Conservation (phyloP, 2,888 invertebrate genomes). For the Pristionchus maxplancki region DNA sequence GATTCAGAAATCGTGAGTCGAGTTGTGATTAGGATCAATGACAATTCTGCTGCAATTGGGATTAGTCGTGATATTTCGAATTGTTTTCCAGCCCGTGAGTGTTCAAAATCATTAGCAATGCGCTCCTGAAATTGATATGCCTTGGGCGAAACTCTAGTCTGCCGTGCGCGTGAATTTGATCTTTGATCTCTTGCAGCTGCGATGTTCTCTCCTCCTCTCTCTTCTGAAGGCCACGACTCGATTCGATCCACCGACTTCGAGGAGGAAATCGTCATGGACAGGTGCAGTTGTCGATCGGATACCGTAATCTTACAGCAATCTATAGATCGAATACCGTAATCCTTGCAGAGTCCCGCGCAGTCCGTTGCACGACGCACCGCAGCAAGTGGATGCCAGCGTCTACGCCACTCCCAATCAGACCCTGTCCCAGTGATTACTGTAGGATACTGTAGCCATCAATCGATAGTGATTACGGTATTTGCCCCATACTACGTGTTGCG, state of each 20-base stretch:
- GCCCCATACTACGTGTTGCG: neutral
- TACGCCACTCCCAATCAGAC: neutral
- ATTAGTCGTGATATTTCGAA: no score
- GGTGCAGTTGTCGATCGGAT: neutral
- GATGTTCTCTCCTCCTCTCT: conserved; percentile 30
- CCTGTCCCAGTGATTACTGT: neutral
- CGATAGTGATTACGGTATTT: no score
- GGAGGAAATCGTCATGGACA: conserved; percentile 22
- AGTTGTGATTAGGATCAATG: neutral
- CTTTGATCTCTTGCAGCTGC: neutral
- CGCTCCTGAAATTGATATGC: neutral
- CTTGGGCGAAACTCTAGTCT: neutral
- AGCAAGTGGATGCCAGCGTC: neutral
- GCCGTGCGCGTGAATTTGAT: neutral
- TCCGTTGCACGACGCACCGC: neutral
- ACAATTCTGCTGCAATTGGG: no score
- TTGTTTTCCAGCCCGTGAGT: no score
- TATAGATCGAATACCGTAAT: neutral
- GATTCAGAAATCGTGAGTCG: conserved; percentile 18
- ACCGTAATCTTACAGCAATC: neutral
- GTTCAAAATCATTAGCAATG: no score
- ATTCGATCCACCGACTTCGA: conserved; percentile 8
- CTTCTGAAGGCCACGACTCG: conserved; percentile 1
- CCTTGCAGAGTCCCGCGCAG: conserved; percentile 9
- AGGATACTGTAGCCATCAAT: conserved; percentile 4